Evolutionary conservation across 2,113 vertebrate genomes (phyloP).

Genomic region (Lophura nycthemera): DNA sequence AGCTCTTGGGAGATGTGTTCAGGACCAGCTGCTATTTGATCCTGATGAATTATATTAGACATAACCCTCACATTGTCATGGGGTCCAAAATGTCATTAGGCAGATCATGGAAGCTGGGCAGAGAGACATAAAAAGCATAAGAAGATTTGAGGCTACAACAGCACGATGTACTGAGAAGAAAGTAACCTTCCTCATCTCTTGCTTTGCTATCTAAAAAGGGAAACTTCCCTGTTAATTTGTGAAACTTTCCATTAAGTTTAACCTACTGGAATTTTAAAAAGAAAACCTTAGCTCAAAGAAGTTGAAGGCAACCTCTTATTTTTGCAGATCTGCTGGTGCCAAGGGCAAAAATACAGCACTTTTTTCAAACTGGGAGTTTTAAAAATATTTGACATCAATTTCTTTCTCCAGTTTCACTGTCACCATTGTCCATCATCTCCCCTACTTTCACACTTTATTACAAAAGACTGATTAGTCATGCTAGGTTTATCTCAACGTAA

Average conservation of each 20-base stretch:
- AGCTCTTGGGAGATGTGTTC: background rate
- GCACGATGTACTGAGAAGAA: background rate
- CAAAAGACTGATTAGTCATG: background rate
- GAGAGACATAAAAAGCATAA: background rate
- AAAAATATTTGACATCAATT: background rate
- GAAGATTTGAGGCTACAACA: background rate
- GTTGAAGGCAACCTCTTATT: background rate
- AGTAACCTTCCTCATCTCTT: background rate
- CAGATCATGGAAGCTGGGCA: background rate
- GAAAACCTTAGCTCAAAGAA: background rate
- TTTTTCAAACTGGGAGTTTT: background rate
- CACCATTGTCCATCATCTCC: background rate
- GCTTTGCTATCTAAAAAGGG: background rate
- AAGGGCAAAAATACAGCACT: background rate
- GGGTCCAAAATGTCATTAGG: background rate
- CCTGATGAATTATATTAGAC: slow-evolving; percentile 36
- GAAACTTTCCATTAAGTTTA: background rate
- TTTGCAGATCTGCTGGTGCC: background rate
- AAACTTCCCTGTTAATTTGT: background rate
- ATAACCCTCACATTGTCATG: background rate
- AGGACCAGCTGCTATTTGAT: slow-evolving; percentile 26
- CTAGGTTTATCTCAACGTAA: background rate
- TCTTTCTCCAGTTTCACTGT: background rate
- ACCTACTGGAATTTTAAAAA: background rate
- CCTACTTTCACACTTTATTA: background rate